A percentile compares a stretch with the other conserved stretches of the same genome.
These are phyloP conservation scores for Brachypteracias leptosomus DNA, from an alignment of 2,113 vertebrate genomes.

Conservation along the genomic window DNA sequence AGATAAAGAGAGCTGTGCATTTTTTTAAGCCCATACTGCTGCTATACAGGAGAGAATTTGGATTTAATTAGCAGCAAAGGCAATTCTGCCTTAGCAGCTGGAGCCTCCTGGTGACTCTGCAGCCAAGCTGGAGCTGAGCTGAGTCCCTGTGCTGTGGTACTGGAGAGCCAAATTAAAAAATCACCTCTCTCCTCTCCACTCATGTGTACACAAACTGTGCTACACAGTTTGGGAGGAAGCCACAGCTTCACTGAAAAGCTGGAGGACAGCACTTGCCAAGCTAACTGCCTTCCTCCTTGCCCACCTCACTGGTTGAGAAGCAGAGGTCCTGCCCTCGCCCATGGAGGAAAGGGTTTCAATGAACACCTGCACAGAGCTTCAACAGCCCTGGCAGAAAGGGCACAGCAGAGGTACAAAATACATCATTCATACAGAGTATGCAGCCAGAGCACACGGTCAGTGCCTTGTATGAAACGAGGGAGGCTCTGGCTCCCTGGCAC, in stretches of 20 bases:
- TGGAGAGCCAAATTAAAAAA: neutral
- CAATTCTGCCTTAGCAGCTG: neutral
- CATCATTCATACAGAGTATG: neutral
- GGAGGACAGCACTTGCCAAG: neutral
- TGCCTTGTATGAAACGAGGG: neutral
- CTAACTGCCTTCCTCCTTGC: neutral
- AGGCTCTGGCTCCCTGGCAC: neutral
- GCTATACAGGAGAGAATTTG: neutral
- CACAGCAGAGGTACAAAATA: neutral
- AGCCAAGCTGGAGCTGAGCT: neutral
- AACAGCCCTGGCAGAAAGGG: neutral
- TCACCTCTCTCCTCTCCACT: neutral
- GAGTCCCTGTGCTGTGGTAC: rapidly evolving
- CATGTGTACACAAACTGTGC: neutral
- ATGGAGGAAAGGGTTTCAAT: neutral
- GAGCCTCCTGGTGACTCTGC: neutral
- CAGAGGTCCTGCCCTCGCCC: neutral
- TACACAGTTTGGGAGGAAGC: neutral
- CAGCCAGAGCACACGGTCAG: rapidly evolving
- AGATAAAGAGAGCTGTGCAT: neutral
- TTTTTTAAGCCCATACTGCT: neutral
- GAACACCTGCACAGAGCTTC: neutral
- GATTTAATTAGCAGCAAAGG: neutral
- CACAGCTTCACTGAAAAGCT: neutral
- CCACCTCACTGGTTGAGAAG: neutral